Evolutionary conservation across 2,888 invertebrate species (phyloP).

Genomic region (Holacanthella duospinosa): DNA sequence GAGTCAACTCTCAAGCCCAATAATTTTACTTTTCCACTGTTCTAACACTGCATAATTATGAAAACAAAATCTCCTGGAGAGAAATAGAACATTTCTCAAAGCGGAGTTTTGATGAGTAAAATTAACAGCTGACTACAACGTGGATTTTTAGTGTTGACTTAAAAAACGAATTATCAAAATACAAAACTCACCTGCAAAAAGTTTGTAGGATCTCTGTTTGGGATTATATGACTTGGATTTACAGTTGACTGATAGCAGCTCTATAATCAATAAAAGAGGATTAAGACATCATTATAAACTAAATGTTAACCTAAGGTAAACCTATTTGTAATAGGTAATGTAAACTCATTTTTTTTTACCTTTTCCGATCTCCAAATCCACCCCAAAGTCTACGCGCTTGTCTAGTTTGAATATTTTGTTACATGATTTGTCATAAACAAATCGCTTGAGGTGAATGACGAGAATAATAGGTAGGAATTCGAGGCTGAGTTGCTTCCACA

Average conservation of each 20-base stretch:
- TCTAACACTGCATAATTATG: not conserved
- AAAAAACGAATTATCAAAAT: constrained; percentile 6
- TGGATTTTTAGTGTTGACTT: not conserved
- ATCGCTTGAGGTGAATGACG: constrained; percentile 85
- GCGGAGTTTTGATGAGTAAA: not conserved
- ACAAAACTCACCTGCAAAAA: constrained; percentile 58
- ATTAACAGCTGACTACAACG: not conserved
- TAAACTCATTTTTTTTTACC: constrained; percentile 42
- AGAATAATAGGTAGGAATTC: constrained; percentile 82
- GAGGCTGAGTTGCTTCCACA: constrained; percentile 78
- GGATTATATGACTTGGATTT: constrained; percentile 52
- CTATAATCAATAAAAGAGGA: constrained; percentile 47
- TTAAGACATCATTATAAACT: not conserved
- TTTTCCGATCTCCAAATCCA: constrained; percentile 74
- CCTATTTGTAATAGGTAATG: not conserved
- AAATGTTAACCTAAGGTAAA: not conserved
- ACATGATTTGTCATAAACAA: constrained; percentile 64
- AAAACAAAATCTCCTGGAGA: not conserved
- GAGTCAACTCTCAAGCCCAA: not conserved
- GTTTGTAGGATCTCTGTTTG: constrained; percentile 75
- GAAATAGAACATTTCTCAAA: constrained; percentile 7
- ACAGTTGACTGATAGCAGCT: constrained; percentile 67
- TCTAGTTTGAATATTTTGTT: constrained; percentile 85
- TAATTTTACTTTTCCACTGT: not conserved
- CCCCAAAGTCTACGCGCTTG: constrained; percentile 79